Evolutionary conservation across 2,113 vertebrate species (phyloP), one percentile per base, ranked within the genome.

Genomic region (Silurus meridionalis): DNA sequence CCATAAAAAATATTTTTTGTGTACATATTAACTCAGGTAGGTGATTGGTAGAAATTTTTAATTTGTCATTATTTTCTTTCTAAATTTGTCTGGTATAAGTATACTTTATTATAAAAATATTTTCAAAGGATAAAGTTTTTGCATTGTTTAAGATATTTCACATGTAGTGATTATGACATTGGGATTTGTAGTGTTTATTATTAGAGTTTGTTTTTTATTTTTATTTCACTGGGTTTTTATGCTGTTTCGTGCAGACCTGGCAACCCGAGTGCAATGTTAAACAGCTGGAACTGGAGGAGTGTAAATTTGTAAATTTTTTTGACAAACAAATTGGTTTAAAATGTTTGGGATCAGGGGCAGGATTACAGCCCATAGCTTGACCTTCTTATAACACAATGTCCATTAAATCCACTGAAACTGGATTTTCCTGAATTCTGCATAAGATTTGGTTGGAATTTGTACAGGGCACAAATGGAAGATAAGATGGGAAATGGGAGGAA

Each of bases 301-400:
- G 25, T 21, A 80, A 46, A 80, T 80, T 80, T 80, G 78, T 80
- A 46, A 37, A 21, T 3, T 5, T 46, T 46, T 80, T 80, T 80
- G 78, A 60, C 78, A 80, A 80, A 15, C 78, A 80, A 80, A 80
- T 80, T 46, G 78, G 78, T 80, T 61, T 80, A 60, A 77, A 77
- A 77, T 5, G 23, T 77, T 46, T 4, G 23, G 55, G 25, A 60
- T 60, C 25, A 80, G 25, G 8, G 78, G 28, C 55, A 21, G 57
- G 78, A 80, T 80, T 80, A 60, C 17, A 37, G 55, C 55, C 10
- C 53, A 2, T 15, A 15, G 53, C 15, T 58, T 58, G 55, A 19
- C 77, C 21, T 79, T 57, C 17, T 37, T 58, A 28, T 15, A 10
- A 60, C 57, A 46, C 1, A 19, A 46, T 15, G 78, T 46, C 78